Conservation (phyloP, 2,113 vertebrate species). For the Columbina picui region DNA sequence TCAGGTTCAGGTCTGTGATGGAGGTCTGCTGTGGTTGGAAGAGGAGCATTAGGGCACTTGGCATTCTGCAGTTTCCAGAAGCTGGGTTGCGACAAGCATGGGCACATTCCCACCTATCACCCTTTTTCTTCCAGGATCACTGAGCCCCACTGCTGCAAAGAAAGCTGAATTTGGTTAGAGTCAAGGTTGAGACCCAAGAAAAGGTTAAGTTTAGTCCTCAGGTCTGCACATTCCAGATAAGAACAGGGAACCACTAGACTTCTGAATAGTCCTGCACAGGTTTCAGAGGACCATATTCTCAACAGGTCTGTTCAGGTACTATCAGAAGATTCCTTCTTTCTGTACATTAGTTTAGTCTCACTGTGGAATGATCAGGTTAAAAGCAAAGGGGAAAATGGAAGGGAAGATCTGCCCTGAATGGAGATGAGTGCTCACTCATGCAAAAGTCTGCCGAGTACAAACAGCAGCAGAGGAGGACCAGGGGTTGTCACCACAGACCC, state of each 20-base stretch:
- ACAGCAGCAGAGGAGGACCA: too few species aligned
- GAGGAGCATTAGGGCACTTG: rapidly evolving
- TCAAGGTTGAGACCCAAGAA: background rate
- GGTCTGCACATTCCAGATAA: background rate
- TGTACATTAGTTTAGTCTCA: background rate
- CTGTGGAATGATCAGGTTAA: rapidly evolving
- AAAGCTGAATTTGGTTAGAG: background rate
- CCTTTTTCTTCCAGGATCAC: background rate
- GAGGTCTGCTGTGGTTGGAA: background rate
- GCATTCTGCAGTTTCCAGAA: background rate
- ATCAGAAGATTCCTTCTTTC: background rate
- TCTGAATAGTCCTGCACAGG: too few species aligned
- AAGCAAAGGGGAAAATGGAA: background rate
- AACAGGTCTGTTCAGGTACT: background rate
- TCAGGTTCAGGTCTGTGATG: background rate
- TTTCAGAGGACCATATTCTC: background rate
- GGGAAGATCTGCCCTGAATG: rapidly evolving
- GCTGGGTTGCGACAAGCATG: rapidly evolving
- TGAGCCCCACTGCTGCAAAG: background rate
- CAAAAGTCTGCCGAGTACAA: background rate
- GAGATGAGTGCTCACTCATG: rapidly evolving
- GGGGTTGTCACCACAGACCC: too few species aligned
- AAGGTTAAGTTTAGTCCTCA: background rate
- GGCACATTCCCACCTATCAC: background rate
- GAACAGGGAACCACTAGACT: background rate